Evolutionary conservation across 23 tunicate genomes (phyloP).

Genomic region (Trididemnum miniatum): DNA sequence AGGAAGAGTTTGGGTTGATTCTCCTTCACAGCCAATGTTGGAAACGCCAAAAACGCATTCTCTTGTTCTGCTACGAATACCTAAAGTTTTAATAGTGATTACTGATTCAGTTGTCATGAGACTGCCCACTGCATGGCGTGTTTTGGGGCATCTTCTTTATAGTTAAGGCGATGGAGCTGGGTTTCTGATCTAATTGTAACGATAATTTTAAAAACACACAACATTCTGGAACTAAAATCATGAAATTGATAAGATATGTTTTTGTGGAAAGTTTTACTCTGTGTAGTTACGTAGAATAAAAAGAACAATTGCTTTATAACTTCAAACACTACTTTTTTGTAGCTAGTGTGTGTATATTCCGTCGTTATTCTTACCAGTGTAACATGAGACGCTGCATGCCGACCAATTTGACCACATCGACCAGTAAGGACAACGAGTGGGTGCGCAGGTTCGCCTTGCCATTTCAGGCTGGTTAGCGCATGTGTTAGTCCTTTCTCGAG

Average conservation of each 20-base stretch:
- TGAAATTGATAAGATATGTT: too few relatives aligned
- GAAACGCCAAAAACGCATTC: constrained; percentile 6
- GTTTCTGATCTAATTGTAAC: too few relatives aligned
- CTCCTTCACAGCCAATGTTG: constrained; percentile 58
- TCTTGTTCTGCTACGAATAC: background rate
- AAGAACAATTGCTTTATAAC: background rate
- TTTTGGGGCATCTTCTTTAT: too few relatives aligned
- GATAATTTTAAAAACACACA: too few relatives aligned
- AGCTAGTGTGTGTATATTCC: too few relatives aligned
- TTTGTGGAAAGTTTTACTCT: background rate
- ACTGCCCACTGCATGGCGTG: too few relatives aligned
- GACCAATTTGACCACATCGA: constrained; percentile 86
- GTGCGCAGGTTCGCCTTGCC: constrained; percentile 35
- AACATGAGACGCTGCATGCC: constrained; percentile 77
- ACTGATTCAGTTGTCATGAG: too few relatives aligned
- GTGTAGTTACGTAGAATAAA: background rate
- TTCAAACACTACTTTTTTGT: background rate
- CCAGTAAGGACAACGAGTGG: constrained; percentile 74
- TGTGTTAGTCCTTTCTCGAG: constrained; percentile 60
- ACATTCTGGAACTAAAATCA: too few relatives aligned
- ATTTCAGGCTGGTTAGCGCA: constrained; percentile 39
- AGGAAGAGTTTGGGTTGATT: constrained; percentile 9
- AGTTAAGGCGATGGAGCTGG: too few relatives aligned
- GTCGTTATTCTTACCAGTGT: constrained; percentile 44
- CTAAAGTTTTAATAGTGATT: background rate